Conservation (phyloP, 2,797 vertebrate species). For the Fringilla coelebs region DNA sequence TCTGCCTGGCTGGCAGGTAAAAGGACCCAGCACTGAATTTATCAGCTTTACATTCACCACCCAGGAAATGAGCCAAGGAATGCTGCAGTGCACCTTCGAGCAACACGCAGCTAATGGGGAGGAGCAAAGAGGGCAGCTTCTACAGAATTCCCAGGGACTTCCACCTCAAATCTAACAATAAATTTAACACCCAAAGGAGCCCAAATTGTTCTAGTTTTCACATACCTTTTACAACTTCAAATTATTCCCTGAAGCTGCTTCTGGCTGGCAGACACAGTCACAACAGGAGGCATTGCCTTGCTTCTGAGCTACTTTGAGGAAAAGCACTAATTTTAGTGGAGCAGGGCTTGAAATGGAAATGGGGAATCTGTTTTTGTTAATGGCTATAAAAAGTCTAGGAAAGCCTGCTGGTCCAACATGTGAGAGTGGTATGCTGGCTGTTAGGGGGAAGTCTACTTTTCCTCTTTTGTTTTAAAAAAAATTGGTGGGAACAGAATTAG, state of each 20-base stretch:
- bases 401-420: neutral
- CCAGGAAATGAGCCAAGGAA: neutral
- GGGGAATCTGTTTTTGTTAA: neutral
- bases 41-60: neutral
- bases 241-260: neutral
- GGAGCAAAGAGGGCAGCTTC: neutral
- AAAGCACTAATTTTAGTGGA: neutral
- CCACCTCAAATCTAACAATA: neutral
- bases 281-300: accelerated
- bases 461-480: neutral
- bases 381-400: neutral
- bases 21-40: neutral
- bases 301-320: neutral
- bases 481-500: neutral
- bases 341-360: neutral
- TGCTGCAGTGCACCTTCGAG: accelerated
- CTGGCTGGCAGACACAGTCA: accelerated
- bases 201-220: neutral
- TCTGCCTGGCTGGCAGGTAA: neutral
- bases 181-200: neutral
- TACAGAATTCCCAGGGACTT: neutral
- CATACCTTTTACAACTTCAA: neutral
- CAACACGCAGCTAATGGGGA: neutral
- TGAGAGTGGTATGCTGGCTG: neutral
- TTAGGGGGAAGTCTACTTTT: neutral